phyloP scores from a whole-genome alignment of 1,140 invertebrate genomes.

The Galendromus occidentalis region DNA sequence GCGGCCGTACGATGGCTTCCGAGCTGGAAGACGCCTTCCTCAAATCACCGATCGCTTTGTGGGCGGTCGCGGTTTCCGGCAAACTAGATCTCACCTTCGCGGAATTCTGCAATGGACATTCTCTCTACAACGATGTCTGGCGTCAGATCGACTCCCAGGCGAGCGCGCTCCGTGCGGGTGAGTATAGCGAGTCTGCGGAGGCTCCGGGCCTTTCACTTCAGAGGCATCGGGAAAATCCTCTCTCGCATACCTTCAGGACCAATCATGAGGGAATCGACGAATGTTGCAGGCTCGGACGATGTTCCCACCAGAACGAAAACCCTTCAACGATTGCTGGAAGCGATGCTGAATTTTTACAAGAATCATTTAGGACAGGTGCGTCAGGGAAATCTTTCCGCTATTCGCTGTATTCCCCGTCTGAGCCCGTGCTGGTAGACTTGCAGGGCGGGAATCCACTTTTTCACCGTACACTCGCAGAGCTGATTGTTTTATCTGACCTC shows the following conservation, averaged over 20 bases:
- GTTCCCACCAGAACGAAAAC: neutral
- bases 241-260: too few species aligned
- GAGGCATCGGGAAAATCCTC: too few species aligned
- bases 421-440: too few species aligned
- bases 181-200: neutral
- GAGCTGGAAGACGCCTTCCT: neutral
- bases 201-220: too few species aligned
- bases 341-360: slow-evolving; percentile 10
- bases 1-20: neutral
- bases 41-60: neutral
- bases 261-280: too few species aligned
- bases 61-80: neutral
- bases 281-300: neutral
- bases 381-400: too few species aligned
- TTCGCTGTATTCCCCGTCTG: too few species aligned
- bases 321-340: neutral
- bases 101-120: neutral
- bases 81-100: neutral
- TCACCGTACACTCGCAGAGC: too few species aligned
- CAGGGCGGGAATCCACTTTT: too few species aligned
- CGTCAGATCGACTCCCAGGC: slow-evolving; percentile 1
- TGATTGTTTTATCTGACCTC: too few species aligned
- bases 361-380: slow-evolving; percentile 5
- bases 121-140: neutral
- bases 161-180: neutral